Percentiles rank a stretch among this genome's conserved stretches.
These are phyloP conservation scores for Synergus japonicus DNA, from an alignment of 2,888 invertebrate genomes.

Conservation along the genomic window DNA sequence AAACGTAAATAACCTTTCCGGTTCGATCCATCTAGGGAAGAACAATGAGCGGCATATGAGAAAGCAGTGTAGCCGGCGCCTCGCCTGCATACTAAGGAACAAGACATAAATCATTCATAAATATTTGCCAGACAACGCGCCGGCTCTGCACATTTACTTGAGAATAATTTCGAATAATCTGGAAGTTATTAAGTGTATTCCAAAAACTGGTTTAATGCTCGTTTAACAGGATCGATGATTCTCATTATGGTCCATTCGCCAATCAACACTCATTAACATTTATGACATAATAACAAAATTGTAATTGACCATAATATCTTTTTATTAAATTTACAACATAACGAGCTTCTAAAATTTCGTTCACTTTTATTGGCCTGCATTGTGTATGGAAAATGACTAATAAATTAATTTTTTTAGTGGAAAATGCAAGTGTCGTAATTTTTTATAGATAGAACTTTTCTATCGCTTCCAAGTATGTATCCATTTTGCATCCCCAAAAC, in stretches of 20 bases:
- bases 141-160: slow-evolving; percentile 49
- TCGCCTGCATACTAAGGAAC: slow-evolving; percentile 52
- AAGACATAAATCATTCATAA: slow-evolving; percentile 64
- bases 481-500: too few species aligned
- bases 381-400: too few species aligned
- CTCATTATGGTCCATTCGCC: not conserved
- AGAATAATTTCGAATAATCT: slow-evolving; percentile 10
- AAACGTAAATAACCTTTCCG: slow-evolving; percentile 66
- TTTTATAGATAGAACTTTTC: too few species aligned
- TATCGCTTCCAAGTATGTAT: too few species aligned
- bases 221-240: slow-evolving; percentile 4
- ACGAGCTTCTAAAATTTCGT: not conserved
- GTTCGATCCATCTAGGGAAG: slow-evolving; percentile 60
- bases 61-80: slow-evolving; percentile 43
- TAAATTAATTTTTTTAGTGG: too few species aligned
- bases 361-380: too few species aligned
- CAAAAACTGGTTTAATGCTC: slow-evolving; percentile 6
- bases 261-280: not conserved
- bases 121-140: slow-evolving; percentile 59
- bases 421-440: too few species aligned
- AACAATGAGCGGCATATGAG: slow-evolving; percentile 45
- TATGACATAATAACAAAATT: not conserved
- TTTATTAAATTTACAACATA: not conserved
- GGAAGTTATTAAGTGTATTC: slow-evolving; percentile 3
- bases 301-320: not conserved